Evolutionary conservation across 2,888 invertebrate genomes (phyloP).

Genomic region (Bellardia pandia): DNA sequence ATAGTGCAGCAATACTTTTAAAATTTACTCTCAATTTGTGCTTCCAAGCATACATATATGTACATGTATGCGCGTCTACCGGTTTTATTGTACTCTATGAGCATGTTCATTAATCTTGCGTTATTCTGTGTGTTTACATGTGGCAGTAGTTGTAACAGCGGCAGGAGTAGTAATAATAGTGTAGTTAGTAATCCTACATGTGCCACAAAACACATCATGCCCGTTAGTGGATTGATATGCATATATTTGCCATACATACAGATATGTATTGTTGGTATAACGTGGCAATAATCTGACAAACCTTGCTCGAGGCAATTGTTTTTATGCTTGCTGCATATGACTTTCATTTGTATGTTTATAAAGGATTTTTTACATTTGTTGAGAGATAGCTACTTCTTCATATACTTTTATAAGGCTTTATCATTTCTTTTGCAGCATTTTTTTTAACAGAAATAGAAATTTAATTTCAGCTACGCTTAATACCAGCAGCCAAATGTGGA

Average conservation of each 20-base stretch:
- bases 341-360: conserved; percentile 8
- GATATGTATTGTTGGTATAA: conserved; percentile 8
- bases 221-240: conserved; percentile 16
- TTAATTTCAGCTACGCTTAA: conserved; percentile 60
- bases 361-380: neutral
- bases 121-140: conserved; percentile 11
- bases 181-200: neutral
- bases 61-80: no score
- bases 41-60: no score
- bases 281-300: conserved; percentile 57
- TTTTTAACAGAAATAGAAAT: conserved; percentile 33
- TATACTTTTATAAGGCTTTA: conserved; percentile 2
- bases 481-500: neutral
- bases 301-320: conserved; percentile 11
- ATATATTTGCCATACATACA: neutral
- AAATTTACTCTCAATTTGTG: no score
- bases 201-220: neutral
- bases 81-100: neutral
- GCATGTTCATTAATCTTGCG: conserved; percentile 40
- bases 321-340: neutral
- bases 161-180: neutral
- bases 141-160: neutral
- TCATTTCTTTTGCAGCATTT: neutral
- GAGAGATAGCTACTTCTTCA: neutral
- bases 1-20: no score